A percentile compares a stretch with the other conserved stretches of the same genome.
These are phyloP conservation scores for Campoletis raptor DNA, from an alignment of 2,888 invertebrate species.

Conservation along the genomic window DNA sequence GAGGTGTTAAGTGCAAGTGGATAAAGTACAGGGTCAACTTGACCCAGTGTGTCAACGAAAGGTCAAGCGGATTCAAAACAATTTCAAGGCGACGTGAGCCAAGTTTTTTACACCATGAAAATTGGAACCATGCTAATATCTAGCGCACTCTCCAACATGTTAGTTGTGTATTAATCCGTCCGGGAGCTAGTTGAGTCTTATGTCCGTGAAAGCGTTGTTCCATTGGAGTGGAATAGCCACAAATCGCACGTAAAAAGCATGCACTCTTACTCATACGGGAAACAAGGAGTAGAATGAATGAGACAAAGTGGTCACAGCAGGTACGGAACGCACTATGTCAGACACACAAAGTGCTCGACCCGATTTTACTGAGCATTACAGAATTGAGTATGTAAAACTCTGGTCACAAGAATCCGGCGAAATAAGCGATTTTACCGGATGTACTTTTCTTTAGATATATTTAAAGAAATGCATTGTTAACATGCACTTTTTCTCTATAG, in stretches of 20 bases:
- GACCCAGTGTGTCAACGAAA: background rate
- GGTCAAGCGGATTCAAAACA: background rate
- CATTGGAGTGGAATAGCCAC: slow-evolving; percentile 37
- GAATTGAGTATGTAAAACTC: background rate
- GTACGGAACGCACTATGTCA: slow-evolving; percentile 57
- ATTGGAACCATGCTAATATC: slow-evolving; percentile 38
- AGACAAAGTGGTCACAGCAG: slow-evolving; percentile 50
- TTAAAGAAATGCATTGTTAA: slow-evolving; percentile 8
- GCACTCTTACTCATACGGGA: background rate
- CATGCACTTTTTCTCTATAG: slow-evolving; percentile 42
- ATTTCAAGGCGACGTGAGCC: background rate
- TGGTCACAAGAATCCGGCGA: slow-evolving; percentile 44
- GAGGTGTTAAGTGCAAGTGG: too few relatives aligned
- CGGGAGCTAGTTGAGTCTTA: background rate
- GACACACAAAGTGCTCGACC: slow-evolving; percentile 70
- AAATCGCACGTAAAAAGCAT: background rate
- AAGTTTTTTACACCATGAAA: slow-evolving; percentile 13
- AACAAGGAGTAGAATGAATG: slow-evolving; percentile 28
- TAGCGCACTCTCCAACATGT: slow-evolving; percentile 40
- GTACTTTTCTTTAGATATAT: slow-evolving; percentile 61
- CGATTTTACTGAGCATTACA: slow-evolving; percentile 64
- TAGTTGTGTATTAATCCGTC: slow-evolving; percentile 40
- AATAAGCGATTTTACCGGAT: slow-evolving; percentile 55
- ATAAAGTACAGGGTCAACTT: too few relatives aligned
- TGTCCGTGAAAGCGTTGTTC: slow-evolving; percentile 69